These are phyloP conservation scores for Dicerorhinus sumatrensis DNA, from an alignment of 2,113 vertebrate species.

Conservation along the genomic window DNA sequence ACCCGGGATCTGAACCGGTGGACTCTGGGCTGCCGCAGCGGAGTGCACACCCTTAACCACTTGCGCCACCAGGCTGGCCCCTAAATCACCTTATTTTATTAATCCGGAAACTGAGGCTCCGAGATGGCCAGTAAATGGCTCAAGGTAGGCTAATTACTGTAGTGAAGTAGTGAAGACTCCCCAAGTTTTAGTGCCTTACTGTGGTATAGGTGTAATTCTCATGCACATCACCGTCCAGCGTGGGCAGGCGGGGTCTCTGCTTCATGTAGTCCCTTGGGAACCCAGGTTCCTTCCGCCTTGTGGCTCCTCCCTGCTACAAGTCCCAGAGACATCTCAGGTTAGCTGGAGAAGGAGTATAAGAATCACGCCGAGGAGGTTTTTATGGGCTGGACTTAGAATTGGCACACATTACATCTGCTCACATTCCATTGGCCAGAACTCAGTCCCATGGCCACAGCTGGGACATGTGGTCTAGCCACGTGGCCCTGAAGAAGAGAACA, in stretches of 20 bases:
- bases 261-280: not conserved
- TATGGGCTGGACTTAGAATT: too few relatives aligned
- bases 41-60: too few relatives aligned
- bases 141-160: not conserved
- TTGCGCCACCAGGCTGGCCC: too few relatives aligned
- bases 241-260: not conserved
- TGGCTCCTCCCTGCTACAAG: not conserved
- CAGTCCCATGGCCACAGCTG: not conserved
- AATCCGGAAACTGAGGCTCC: not conserved
- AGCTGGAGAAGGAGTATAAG: not conserved
- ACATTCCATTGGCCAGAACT: not conserved
- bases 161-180: accelerated
- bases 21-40: too few relatives aligned
- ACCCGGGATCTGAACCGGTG: too few relatives aligned
- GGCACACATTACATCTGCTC: not conserved
- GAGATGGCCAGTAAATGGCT: not conserved
- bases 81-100: not conserved
- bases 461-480: not conserved
- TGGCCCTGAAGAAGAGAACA: not conserved
- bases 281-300: not conserved
- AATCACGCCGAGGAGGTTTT: accelerated
- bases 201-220: not conserved
- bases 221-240: accelerated
- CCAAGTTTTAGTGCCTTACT: not conserved
- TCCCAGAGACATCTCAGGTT: not conserved